Base-by-base conservation (phyloP, 2,797 vertebrate species). In the Megalops cyprinoides region DNA sequence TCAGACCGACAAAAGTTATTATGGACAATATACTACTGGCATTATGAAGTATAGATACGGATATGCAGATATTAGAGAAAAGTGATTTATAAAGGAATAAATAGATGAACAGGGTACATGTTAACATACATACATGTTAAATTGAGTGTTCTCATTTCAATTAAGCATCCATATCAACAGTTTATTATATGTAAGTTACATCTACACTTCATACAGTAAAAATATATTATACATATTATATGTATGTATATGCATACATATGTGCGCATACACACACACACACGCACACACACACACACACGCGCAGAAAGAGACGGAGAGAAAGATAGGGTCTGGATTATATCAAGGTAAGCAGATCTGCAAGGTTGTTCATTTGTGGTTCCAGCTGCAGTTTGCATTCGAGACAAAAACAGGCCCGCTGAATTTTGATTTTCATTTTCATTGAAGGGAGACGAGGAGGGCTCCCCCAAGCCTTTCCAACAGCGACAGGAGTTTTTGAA, bases 21-120 rank as follows among this genome's bases (percentile, higher is more conserved):
- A 53, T 20, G 74, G 9, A 5, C 44, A 58, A 76, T 6, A 37
- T 76, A 76, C 55, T 42, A 20, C 23, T 58, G 10, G 25, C 44
- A 28, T 77, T 77, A 77, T 44, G 76, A 34, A 77, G 60, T 77
- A 25, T 42, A 53, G 44, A 56, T 42, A 25, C 9, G 46, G 37
- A 46, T 58, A 77, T 39, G 37, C 55, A 37, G 42, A 34, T 55
- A 31, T 23, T 42, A 77, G 60, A 60, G 76, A 51, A 77, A 60
- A 77, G 55, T 39, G 25, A 58, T 60, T 77, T 60, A 46, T n/a
- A n/a, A n/a, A n/a, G n/a, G n/a, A n/a, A n/a, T n/a, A n/a, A n/a
- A n/a, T n/a, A n/a, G n/a, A n/a, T n/a, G n/a, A n/a, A n/a, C n/a
- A n/a, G 67, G 18, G 67, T 18, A 56, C 4, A 7, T 18, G 4